phyloP scores from a whole-genome alignment of 2,113 vertebrate genomes.

The Myxocyprinus asiaticus region DNA sequence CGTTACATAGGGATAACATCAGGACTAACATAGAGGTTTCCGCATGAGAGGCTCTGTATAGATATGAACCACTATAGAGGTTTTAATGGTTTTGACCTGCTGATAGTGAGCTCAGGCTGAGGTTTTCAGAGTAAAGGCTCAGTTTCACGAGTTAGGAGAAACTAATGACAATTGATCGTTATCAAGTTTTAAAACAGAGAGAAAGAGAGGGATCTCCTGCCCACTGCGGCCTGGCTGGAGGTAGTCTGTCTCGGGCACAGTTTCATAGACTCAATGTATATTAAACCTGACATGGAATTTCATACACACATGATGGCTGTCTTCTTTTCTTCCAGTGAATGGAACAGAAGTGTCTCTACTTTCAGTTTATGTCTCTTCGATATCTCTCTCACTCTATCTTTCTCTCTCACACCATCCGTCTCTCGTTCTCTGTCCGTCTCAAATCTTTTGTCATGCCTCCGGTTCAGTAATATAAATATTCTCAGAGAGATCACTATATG shows the following conservation, averaged over 20 bases:
- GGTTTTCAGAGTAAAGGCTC: conserved; percentile 60
- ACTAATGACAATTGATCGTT: conserved; percentile 58
- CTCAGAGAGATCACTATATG: conserved; percentile 33
- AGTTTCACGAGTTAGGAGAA: conserved; percentile 42
- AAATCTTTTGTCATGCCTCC: conserved; percentile 29
- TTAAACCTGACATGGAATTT: conserved; percentile 67
- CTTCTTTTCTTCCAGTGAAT: conserved; percentile 31
- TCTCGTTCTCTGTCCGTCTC: conserved; percentile 17
- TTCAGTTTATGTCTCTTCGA: conserved; percentile 1
- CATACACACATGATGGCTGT: conserved; percentile 48
- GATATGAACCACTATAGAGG: conserved; percentile 13
- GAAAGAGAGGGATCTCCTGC: conserved; percentile 19
- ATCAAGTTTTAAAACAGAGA: conserved; percentile 53
- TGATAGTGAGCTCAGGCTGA: conserved; percentile 53
- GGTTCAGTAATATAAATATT: conserved; percentile 37
- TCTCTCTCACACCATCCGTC: conserved; percentile 37
- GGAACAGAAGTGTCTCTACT: conserved; percentile 49
- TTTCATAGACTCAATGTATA: conserved; percentile 55
- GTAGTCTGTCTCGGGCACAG: conserved; percentile 32
- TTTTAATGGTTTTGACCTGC: conserved; percentile 43
- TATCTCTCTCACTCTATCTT: neutral
- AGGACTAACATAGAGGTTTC: neutral
- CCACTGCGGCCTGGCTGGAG: conserved; percentile 43
- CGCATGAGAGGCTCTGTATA: neutral
- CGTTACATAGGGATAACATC: neutral